Base-by-base conservation (phyloP, 2,888 invertebrate genomes). In the Caenorhabditis plicata region DNA sequence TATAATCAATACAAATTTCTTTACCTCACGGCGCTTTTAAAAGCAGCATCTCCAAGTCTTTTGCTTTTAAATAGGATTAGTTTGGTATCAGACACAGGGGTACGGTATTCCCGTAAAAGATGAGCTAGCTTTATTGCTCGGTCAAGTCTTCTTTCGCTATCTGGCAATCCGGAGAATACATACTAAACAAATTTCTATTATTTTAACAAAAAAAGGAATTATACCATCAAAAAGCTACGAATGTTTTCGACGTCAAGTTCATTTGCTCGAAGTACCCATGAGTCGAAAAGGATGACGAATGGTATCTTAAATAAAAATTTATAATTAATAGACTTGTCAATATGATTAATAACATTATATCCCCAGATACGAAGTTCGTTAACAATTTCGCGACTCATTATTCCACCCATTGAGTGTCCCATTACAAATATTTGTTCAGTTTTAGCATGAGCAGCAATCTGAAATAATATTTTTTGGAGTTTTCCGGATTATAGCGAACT, bases 391-490 rank as follows among this genome's bases (percentile, higher is more conserved):
- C 74, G 56, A 27, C 73, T 64, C 48, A 77, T 46, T 31, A 69
- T 71, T 23, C 78, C 78, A 9, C 78, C 78, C 54, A 77, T 66
- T 2, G 77, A 77, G 39, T 77, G 77, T 1, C 78, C 78, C 36
- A 76, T 57, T 0, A 76, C 42, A 36, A 71, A 69, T 13, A 72
- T 71, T 15, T 47, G 45, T 29, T 55, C 61, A 3, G 43, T 25
- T 26, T 55, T 47, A 15, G 68, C 54, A 45, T 70, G 70, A 20
- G 57, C 55, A 46, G 61, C 57, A 35, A 72, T 68, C 72, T 72
- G 35, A 29, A 51, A 42, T 20, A 1, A 23, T n/a, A n/a, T n/a
- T n/a, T n/a, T n/a, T n/a, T n/a, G n/a, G n/a, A n/a, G n/a, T n/a
- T n/a, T n/a, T n/a, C n/a, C n/a, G n/a, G n/a, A n/a, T n/a, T n/a